Evolutionary conservation across 1,140 invertebrate genomes (phyloP).

Genomic region (Nasonia giraulti): DNA sequence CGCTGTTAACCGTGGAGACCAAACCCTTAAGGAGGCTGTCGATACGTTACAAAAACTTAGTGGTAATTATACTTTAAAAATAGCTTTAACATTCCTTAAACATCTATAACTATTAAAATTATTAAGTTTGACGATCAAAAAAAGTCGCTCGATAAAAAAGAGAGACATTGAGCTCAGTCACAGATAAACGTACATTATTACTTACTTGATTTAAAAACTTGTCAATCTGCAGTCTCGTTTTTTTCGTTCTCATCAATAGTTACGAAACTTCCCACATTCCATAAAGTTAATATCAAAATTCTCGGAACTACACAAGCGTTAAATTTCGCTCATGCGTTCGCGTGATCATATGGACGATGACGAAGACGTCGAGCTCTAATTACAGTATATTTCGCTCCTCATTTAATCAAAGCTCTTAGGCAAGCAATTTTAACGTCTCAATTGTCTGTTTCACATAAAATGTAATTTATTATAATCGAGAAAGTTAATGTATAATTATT

Average conservation of each 20-base stretch:
- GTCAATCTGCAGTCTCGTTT: neutral
- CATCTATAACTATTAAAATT: neutral
- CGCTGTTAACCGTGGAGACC: constrained; percentile 88
- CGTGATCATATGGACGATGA: neutral
- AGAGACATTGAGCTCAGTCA: too few relatives aligned
- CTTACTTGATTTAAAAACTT: neutral
- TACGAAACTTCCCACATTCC: neutral
- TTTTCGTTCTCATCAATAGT: neutral
- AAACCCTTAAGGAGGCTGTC: constrained; percentile 90
- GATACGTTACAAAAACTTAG: constrained; percentile 88
- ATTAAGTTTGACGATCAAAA: neutral
- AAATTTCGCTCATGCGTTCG: neutral
- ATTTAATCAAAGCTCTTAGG: neutral
- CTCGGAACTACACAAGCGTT: neutral
- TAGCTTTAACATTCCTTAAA: too few relatives aligned
- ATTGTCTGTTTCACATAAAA: neutral
- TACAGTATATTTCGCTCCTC: neutral
- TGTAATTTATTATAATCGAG: neutral
- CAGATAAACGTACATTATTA: too few relatives aligned
- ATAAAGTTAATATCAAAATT: neutral
- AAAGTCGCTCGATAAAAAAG: neutral
- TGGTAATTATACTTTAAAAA: constrained; percentile 74
- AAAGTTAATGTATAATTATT: neutral
- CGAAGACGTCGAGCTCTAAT: neutral
- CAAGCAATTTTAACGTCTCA: neutral